Evolutionary conservation across 37 sponge, comb jelly and placozoan species (phyloP).

Genomic region (Agelas oroides): DNA sequence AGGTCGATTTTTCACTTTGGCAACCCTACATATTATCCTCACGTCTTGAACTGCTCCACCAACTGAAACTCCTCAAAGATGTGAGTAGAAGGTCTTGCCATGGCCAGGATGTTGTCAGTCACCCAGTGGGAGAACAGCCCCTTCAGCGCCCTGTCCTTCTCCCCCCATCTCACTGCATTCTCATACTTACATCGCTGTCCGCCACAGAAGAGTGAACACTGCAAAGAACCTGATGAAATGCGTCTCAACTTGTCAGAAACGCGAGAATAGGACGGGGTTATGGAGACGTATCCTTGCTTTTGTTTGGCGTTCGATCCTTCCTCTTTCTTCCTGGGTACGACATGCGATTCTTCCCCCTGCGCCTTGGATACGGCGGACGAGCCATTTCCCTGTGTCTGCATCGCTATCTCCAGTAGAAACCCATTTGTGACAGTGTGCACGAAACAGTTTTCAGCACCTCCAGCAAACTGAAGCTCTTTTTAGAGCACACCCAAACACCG

Average conservation of each 20-base stretch:
- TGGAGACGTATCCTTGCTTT: neutral
- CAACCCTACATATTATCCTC: neutral
- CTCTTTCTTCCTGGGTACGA: too few relatives aligned
- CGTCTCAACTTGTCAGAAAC: conserved; percentile 57
- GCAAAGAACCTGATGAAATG: conserved; percentile 37
- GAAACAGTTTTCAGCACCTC: too few relatives aligned
- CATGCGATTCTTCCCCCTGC: too few relatives aligned
- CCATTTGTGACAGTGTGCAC: too few relatives aligned
- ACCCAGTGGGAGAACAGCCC: conserved; percentile 95
- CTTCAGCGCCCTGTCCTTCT: conserved; percentile 67
- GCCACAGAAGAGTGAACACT: conserved; percentile 87
- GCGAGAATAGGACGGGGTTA: conserved; percentile 21
- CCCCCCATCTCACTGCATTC: conserved; percentile 37
- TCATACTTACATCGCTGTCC: conserved; percentile 93
- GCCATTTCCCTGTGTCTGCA: too few relatives aligned
- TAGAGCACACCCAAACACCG: too few relatives aligned
- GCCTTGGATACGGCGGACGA: too few relatives aligned
- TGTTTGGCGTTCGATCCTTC: neutral
- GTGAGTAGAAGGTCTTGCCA: conserved; percentile 90
- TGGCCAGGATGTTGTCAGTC: conserved; percentile 90
- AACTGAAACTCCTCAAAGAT: conserved; percentile 67
- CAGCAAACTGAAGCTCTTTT: too few relatives aligned
- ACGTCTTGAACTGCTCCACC: conserved; percentile 79
- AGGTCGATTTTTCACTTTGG: too few relatives aligned
- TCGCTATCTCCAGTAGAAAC: too few relatives aligned